These are phyloP conservation scores for Beris morrisii DNA, from an alignment of 2,888 invertebrate genomes.

Conservation along the genomic window DNA sequence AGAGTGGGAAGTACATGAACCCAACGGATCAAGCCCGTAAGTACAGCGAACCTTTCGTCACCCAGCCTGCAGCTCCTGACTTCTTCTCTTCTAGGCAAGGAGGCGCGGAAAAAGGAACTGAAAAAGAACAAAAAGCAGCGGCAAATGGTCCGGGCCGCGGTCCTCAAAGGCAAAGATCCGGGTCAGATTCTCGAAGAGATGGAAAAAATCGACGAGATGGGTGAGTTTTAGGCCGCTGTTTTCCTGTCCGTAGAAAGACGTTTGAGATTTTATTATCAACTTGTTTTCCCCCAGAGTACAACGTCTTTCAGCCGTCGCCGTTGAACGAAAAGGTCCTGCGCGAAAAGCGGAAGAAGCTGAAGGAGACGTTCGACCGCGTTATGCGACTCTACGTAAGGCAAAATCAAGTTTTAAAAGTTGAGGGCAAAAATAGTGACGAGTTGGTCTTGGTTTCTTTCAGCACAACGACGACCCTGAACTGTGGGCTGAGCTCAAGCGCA, in stretches of 20 bases:
- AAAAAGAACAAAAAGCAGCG: constrained; percentile 98
- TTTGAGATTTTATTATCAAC: background rate
- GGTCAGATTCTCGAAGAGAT: constrained; percentile 91
- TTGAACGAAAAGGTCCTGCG: constrained; percentile 95
- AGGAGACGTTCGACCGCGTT: constrained; percentile 93
- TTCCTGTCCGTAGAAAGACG: background rate
- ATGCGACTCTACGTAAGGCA: constrained; percentile 89
- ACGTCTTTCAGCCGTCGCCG: constrained; percentile 91
- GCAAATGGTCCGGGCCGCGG: constrained; percentile 93
- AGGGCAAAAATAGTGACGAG: background rate
- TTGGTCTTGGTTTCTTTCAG: constrained; percentile 61
- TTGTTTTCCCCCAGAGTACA: constrained; percentile 72
- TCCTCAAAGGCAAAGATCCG: constrained; percentile 97
- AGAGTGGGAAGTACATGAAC: constrained; percentile 99
- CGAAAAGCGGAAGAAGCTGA: constrained; percentile 93
- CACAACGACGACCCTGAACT: constrained; percentile 95
- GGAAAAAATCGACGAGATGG: constrained; percentile 98
- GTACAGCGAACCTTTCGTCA: constrained; percentile 53
- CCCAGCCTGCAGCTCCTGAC: constrained; percentile 23
- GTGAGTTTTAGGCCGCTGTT: constrained; percentile 57
- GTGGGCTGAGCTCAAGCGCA: constrained; percentile 86
- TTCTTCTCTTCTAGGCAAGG: constrained; percentile 71
- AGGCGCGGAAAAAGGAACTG: constrained; percentile 93
- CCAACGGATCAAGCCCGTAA: constrained; percentile 98
- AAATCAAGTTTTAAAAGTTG: no score